Evolutionary conservation across 2,113 vertebrate species (phyloP).

Genomic region (Phylloscopus trochilus): DNA sequence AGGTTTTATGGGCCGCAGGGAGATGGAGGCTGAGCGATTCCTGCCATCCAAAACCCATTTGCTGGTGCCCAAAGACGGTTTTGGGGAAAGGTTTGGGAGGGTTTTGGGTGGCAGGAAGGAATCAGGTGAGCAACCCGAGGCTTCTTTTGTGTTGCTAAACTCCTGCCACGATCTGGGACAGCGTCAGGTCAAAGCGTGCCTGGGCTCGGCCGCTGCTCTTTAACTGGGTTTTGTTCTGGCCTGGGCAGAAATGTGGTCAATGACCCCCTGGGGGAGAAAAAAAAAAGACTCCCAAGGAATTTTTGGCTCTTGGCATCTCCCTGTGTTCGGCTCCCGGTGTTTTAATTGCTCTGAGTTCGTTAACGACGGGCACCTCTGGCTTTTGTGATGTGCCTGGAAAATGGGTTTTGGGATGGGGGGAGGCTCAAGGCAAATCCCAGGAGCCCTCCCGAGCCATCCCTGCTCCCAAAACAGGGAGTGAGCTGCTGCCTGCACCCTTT

Average conservation of each 20-base stretch:
- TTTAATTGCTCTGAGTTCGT: background rate
- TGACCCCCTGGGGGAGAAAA: fast-evolving
- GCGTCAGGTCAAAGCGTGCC: background rate
- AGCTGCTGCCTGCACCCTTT: background rate
- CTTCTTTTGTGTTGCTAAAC: background rate
- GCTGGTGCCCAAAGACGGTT: background rate
- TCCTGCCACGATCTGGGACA: background rate
- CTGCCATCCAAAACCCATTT: fast-evolving
- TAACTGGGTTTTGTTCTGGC: background rate
- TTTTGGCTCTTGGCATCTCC: fast-evolving
- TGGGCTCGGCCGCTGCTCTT: background rate
- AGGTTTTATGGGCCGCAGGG: background rate
- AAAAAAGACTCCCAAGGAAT: background rate
- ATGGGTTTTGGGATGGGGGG: fast-evolving
- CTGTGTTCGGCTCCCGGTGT: background rate
- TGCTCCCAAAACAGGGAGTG: background rate
- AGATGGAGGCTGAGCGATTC: background rate
- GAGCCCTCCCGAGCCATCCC: background rate
- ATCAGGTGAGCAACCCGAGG: background rate
- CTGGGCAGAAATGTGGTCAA: background rate
- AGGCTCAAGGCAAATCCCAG: background rate
- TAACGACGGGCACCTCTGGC: background rate
- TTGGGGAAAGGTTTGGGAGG: background rate
- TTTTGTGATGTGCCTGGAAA: background rate
- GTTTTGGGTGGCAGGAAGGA: background rate